Percentiles rank a stretch among this genome's conserved stretches.
Evolutionary conservation across 64 coral and sea anemone genomes (phyloP).

Genomic region (Platygyra sinensis): DNA sequence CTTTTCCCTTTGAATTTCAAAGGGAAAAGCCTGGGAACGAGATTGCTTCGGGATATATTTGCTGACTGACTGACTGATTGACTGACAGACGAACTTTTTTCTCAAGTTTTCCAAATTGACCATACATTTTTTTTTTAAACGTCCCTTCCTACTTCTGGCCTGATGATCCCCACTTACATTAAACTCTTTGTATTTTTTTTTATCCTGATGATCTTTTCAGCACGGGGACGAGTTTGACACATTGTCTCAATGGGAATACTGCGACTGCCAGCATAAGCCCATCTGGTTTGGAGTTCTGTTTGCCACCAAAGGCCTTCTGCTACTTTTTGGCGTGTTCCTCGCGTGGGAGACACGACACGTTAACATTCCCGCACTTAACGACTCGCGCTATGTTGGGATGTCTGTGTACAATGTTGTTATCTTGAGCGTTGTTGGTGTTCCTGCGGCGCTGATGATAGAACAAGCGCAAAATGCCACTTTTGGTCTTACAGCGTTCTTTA

Average conservation of each 20-base stretch:
- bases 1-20: too few relatives aligned
- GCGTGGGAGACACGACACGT: slow-evolving; percentile 90
- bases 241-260: slow-evolving; percentile 69
- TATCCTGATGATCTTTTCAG: slow-evolving; percentile 25
- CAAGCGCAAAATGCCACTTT: slow-evolving; percentile 56
- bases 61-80: background rate
- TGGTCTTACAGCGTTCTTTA: slow-evolving; percentile 53
- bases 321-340: slow-evolving; percentile 78
- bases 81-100: too few relatives aligned
- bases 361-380: slow-evolving; percentile 78
- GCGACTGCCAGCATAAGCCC: slow-evolving; percentile 60
- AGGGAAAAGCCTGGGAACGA: too few relatives aligned
- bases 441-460: slow-evolving; percentile 64
- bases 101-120: too few relatives aligned
- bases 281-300: slow-evolving; percentile 78
- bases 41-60: too few relatives aligned
- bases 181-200: too few relatives aligned
- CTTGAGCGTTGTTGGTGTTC: slow-evolving; percentile 78
- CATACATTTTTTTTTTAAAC: too few relatives aligned
- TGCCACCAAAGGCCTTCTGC: slow-evolving; percentile 65
- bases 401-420: slow-evolving; percentile 91
- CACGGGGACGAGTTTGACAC: slow-evolving; percentile 58
- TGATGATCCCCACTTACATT: too few relatives aligned
- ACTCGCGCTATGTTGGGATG: slow-evolving; percentile 80
- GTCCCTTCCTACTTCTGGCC: too few relatives aligned